Percentiles rank a stretch among this genome's conserved stretches.
Conservation (phyloP, 2,113 vertebrate species). For the Morone chrysops region DNA sequence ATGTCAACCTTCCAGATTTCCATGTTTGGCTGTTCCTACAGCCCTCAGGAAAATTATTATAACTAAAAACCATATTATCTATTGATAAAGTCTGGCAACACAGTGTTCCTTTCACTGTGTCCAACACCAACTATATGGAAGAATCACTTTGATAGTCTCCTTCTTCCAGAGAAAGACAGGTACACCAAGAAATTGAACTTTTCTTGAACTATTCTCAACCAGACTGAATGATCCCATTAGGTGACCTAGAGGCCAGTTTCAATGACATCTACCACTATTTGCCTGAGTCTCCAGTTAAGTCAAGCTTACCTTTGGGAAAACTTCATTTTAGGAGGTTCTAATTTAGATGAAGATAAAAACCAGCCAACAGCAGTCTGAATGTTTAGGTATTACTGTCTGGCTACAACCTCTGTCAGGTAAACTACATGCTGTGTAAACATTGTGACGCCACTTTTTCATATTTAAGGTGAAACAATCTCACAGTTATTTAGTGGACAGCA, state of each 20-base stretch:
- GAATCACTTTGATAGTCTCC: not conserved
- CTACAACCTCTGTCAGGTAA: not conserved
- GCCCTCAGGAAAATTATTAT: conserved; percentile 10
- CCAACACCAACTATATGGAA: not conserved
- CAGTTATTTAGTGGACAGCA: not conserved
- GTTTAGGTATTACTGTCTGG: not conserved
- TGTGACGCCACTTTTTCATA: no score
- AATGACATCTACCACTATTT: not conserved
- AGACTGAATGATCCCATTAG: not conserved
- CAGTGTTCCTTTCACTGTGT: not conserved
- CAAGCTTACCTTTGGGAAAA: not conserved
- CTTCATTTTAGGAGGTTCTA: not conserved
- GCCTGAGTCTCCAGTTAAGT: not conserved
- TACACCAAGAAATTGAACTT: not conserved
- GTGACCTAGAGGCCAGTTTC: not conserved
- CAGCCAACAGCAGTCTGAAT: not conserved
- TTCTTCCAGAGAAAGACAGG: not conserved
- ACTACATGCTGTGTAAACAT: not conserved
- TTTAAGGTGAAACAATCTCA: not conserved
- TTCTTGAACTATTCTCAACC: not conserved
- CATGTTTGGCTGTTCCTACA: conserved; percentile 1
- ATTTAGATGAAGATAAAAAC: not conserved
- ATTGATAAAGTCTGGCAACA: conserved; percentile 3
- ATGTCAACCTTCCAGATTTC: conserved; percentile 15
- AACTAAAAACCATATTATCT: conserved; percentile 1